Base-by-base conservation (phyloP, 2,888 invertebrate species). In the Drosophila infuscata region DNA sequence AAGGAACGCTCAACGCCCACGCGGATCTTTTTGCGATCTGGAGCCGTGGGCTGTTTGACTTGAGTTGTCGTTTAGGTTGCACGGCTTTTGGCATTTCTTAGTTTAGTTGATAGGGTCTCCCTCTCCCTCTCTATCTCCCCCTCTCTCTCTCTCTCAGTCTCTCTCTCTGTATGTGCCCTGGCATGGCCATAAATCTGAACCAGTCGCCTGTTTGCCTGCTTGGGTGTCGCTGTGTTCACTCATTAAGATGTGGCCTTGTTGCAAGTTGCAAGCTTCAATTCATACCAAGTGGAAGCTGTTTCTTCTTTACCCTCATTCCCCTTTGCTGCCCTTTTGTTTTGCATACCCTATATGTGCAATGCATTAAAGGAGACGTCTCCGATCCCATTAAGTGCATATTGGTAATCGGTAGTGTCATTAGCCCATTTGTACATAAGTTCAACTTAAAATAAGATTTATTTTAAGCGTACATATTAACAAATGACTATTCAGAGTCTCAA, bases 161-260 rank as follows among this genome's bases (percentile, higher is more conserved):
- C n/a, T 7, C 11, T 11, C 29, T 72, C 33, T 66, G 46, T 56
- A 20, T 57, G 38, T 66, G 36, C 49, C 15, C 29, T 59, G 71
- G 71, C 52, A 66, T 65, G 71, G 80, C 72, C 81, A 84, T 84
- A 84, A 84, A 84, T 84, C 88, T 84, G 69, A 67, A 57, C 71
- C 69, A 72, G 61, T 75, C 76, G 76, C 79, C 76, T 20, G 20
- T 33, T 56, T 61, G 61, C 48, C 62, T 25, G 61, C 49, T 41
- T 76, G 76, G 72, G 77, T 76, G 64, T 72, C 64, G 60, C 48
- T 72, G 63, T 67, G 69, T 68, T 56, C 60, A 69, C 76, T 86
- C 87, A 83, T 83, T 86, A 83, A 76, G 71, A 49, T 73, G 76
- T 76, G 76, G 72, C 51, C 49, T 38, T 58, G 65, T 57, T 49